Conservation (phyloP, 2,113 vertebrate genomes). For the Elephas maximus region DNA sequence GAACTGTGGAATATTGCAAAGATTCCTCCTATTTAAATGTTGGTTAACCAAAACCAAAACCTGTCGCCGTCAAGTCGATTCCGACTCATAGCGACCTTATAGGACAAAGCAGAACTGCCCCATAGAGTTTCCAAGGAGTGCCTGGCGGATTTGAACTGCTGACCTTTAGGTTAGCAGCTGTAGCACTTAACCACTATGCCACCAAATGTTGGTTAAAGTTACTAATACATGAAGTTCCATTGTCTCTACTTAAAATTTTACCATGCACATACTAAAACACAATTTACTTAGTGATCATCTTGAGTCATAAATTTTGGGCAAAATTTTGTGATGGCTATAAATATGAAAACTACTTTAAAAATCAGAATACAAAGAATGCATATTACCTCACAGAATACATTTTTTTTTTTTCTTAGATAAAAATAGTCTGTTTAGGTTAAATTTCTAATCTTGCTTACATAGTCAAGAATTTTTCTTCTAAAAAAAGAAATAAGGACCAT, state of each 20-base stretch:
- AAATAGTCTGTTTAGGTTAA: constrained; percentile 28
- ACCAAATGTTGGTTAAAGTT: constrained; percentile 46
- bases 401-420: constrained; percentile 52
- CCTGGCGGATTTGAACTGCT: no score
- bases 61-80: no score
- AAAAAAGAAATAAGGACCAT: constrained; percentile 56
- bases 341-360: constrained; percentile 61
- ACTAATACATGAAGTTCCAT: constrained; percentile 23
- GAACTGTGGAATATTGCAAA: constrained; percentile 28
- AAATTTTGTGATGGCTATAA: constrained; percentile 46
- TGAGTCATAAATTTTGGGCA: constrained; percentile 42
- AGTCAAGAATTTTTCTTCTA: constrained; percentile 50
- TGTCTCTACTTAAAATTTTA: constrained; percentile 59
- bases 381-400: background rate
- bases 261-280: constrained; percentile 22
- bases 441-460: constrained; percentile 43
- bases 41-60: background rate
- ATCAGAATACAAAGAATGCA: constrained; percentile 50
- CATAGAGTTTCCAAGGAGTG: no score
- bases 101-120: no score
- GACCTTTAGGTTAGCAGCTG: no score
- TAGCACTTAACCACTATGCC: no score
- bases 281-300: constrained; percentile 41
- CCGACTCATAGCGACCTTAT: no score
- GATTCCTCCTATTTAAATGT: constrained; percentile 49